Evolutionary conservation across 2,113 vertebrate genomes (phyloP).

Genomic region (Carollia perspicillata): DNA sequence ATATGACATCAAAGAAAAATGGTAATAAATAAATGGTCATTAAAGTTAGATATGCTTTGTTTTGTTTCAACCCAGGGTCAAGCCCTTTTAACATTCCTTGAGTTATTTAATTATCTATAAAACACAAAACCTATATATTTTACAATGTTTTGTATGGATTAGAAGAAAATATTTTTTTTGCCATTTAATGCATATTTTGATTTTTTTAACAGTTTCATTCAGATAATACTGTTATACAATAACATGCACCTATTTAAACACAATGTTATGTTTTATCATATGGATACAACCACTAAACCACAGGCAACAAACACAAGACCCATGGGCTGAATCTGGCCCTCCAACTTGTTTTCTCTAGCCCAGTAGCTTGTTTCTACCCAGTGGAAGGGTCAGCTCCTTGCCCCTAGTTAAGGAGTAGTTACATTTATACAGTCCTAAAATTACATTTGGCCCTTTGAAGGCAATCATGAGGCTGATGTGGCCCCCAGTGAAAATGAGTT

Average conservation of each 20-base stretch:
- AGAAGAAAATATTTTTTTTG: not conserved
- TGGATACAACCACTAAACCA: not conserved
- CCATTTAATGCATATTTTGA: not conserved
- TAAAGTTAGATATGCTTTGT: not conserved
- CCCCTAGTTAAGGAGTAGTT: too few species aligned
- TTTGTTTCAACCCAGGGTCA: not conserved
- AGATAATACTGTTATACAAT: not conserved
- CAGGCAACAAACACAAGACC: too few species aligned
- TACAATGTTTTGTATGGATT: not conserved
- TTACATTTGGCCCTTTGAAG: too few species aligned
- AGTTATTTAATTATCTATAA: not conserved
- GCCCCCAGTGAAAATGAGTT: too few species aligned
- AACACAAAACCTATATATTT: not conserved
- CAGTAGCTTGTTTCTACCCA: too few species aligned
- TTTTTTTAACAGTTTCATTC: not conserved
- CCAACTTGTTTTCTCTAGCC: too few species aligned
- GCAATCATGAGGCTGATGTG: too few species aligned
- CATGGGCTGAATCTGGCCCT: too few species aligned
- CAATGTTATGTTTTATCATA: not conserved
- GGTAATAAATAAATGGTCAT: not conserved
- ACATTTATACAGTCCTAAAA: too few species aligned
- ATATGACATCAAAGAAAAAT: not conserved
- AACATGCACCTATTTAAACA: not conserved
- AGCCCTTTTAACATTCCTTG: not conserved
- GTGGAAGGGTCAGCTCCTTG: too few species aligned